Percentiles rank a stretch among this genome's conserved stretches.
Evolutionary conservation across 2,113 vertebrate genomes (phyloP).

Genomic region (Salvelinus fontinalis): DNA sequence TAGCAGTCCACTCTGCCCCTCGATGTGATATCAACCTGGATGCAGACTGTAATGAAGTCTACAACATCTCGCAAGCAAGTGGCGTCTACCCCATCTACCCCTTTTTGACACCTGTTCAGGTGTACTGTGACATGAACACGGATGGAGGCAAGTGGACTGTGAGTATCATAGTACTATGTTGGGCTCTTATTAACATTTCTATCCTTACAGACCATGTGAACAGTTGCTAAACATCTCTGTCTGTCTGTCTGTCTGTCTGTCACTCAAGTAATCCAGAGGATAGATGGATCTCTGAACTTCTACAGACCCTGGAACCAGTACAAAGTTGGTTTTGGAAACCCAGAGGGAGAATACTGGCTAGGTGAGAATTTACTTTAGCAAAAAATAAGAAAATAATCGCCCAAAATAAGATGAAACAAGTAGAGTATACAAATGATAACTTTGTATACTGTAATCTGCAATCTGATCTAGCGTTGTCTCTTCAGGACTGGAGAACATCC

Average conservation of each 20-base stretch:
- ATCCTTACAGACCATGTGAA: too few species aligned
- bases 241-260: too few species aligned
- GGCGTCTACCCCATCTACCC: slow-evolving; percentile 5
- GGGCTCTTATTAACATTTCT: too few species aligned
- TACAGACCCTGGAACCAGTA: not conserved
- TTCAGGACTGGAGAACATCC: too few species aligned
- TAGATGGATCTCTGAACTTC: slow-evolving; percentile 2
- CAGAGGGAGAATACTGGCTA: slow-evolving; percentile 3
- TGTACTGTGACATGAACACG: not conserved
- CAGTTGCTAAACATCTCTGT: too few species aligned
- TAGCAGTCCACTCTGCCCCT: not conserved
- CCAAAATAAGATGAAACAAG: too few species aligned
- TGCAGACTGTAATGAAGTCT: not conserved
- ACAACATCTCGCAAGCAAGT: not conserved
- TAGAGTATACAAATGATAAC: too few species aligned
- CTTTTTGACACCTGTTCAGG: not conserved
- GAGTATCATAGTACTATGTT: too few species aligned
- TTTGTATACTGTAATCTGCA: too few species aligned
- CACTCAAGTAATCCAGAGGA: not conserved
- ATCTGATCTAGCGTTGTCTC: too few species aligned
- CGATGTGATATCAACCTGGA: not conserved
- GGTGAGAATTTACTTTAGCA: not conserved
- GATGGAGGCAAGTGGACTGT: not conserved
- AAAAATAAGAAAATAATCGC: too few species aligned
- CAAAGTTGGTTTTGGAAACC: slow-evolving; percentile 3